Base-by-base conservation (phyloP, 1,140 invertebrate genomes). In the Choristoneura fumiferana region DNA sequence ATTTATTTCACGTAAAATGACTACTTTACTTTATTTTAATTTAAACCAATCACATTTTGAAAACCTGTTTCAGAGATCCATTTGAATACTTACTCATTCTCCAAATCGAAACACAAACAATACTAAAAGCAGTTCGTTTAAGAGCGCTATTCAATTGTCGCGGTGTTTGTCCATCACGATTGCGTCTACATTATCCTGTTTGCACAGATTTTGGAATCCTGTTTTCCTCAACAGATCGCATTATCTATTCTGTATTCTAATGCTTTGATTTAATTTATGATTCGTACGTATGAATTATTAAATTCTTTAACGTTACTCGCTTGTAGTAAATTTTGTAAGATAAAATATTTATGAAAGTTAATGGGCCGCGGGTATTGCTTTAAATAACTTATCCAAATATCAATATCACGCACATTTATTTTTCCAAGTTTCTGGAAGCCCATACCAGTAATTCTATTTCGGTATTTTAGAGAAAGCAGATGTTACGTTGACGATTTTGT, bases 291-390 rank as follows among this genome's bases (percentile, higher is more conserved):
- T 58, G 59, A 60, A 58, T 60, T 54, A 39, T 62, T 58, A 55
- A 70, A 65, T 67, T 63, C 62, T 69, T 49, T 18, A 49, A 12
- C 43, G 43, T 49, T 12, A 49, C 43, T 8, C 43, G 43, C 43
- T 49, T 14, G 12, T 22, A 49, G 43, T 18, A 49, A 49, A 49
- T 49, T 49, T 49, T 18, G 18, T n/a, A 10, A 4, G 22, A 49
- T 49, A 12, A 69, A 76, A 65, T 69, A 71, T 66, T 69, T 52
- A 60, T 64, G 58, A 63, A 60, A 66, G 37, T 57, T 49, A 49
- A 49, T 49, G 17, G 22, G 18, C 43, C 43, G 43, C 12, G 43
- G 43, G 22, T 49, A 49, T 29, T 29, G 22, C 43, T 22, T 49
- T 49, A 18, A 49, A 49, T 2, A 29, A 3, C 2, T 29, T 29